Percentiles rank a stretch among this genome's conserved stretches.
phyloP scores from a whole-genome alignment of 1,140 invertebrate genomes.

The Drosophila repletoides region DNA sequence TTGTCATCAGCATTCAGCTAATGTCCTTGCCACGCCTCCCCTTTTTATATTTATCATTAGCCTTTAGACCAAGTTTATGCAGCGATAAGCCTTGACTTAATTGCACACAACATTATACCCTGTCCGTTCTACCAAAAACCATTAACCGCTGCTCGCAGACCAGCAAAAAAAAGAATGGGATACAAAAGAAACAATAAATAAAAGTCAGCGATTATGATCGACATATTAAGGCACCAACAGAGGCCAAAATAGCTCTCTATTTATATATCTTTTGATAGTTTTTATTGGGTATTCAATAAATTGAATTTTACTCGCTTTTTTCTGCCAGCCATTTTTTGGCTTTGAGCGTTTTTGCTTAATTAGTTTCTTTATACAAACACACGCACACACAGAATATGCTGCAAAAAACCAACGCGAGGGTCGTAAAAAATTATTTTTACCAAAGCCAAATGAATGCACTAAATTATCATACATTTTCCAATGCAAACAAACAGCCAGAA shows the following conservation, averaged over 20 bases:
- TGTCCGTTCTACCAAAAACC: neutral
- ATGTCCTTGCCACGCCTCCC: neutral
- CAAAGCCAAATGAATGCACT: neutral
- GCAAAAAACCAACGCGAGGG: neutral
- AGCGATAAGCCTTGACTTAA: slow-evolving; percentile 25
- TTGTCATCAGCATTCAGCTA: neutral
- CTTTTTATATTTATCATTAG: slow-evolving; percentile 16
- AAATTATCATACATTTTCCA: neutral
- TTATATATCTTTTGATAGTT: too few relatives aligned
- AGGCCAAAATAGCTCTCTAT: too few relatives aligned
- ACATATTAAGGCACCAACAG: neutral
- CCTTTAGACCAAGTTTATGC: neutral
- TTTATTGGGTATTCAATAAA: too few relatives aligned
- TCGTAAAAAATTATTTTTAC: neutral
- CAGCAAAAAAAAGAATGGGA: neutral
- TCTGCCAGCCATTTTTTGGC: too few relatives aligned
- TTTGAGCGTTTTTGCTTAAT: neutral
- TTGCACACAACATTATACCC: slow-evolving; percentile 26
- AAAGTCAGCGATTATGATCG: slow-evolving; percentile 14
- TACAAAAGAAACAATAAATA: neutral
- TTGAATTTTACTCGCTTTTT: neutral
- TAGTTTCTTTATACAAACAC: too few relatives aligned
- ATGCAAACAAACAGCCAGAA: neutral
- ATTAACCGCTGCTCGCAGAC: slow-evolving; percentile 18
- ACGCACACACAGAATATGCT: too few relatives aligned